Evolutionary conservation across 2,113 vertebrate species (phyloP), one percentile per base, ranked within the genome.

Genomic region (Calonectris borealis): DNA sequence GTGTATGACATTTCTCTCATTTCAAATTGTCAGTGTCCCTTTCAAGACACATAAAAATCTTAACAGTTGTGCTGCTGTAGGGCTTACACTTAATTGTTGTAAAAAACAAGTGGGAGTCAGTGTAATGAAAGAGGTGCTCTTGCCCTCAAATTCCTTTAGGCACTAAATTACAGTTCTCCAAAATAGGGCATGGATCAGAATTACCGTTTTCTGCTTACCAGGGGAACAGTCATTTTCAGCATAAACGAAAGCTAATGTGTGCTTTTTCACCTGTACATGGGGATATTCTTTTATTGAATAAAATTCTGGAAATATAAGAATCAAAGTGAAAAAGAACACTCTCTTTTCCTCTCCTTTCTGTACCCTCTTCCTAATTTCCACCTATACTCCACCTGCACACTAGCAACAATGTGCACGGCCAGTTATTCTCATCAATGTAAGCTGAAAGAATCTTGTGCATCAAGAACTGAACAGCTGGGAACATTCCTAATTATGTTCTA

Each of bases 51-150:
- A 94, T 95, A 90, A 97, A 93, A 94, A 81, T 78, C 88, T 88
- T 93, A 96, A 79, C 71, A 93, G 82, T 85, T 95, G 55, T 54
- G 82, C 79, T 86, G 93, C 92, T 95, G 68, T 88, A 94, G 85
- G 92, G 88, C 79, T 96, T 81, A 70, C 68, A 70, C 68, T 90
- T 96, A 93, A 92, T 83, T 96, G 92, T 90, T 94, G 68, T 84
- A 90, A 92, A 95, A 96, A 96, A 88, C 88, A 96, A 96, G 83
- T 95, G 85, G 92, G 92, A 96, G 79, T 77, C 66, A 66, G 61
- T n/a, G 90, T 72, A 93, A 95, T 92, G 85, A 90, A 96, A 92
- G 83, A 96, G 60, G 83, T 90, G 64, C 79, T 93, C 71, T 81
- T 86, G 88, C 80, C 88, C 79, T 96, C 81, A 83, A 58, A 90